Conservation (phyloP, 2,113 vertebrate species). For the Chaetorhynchus papuensis region DNA sequence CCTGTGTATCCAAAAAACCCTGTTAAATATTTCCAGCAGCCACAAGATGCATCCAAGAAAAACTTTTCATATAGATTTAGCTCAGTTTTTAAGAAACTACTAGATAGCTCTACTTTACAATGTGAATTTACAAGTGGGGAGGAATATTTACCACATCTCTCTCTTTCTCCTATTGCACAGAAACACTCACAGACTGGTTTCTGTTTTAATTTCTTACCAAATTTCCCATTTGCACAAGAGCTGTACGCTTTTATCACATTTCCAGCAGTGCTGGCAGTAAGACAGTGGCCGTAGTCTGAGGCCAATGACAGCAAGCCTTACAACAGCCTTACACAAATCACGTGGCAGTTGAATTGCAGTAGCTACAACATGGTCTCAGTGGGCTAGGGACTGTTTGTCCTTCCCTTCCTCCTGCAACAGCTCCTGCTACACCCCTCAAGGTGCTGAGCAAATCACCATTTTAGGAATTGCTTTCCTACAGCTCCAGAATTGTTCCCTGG, state of each 20-base stretch:
- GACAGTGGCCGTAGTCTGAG: background rate
- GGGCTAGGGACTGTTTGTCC: background rate
- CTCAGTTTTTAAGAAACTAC: background rate
- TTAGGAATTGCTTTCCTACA: background rate
- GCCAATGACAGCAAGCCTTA: background rate
- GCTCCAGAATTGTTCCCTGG: background rate
- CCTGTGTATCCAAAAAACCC: background rate
- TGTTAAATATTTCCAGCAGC: background rate
- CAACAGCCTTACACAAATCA: background rate
- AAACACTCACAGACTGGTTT: background rate
- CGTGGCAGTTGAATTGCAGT: background rate
- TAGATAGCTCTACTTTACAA: background rate
- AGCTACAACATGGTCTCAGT: background rate
- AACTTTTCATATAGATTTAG: background rate
- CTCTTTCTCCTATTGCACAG: background rate
- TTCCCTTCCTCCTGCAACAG: background rate
- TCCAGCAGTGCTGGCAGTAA: background rate
- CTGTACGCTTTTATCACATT: background rate
- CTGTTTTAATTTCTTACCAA: background rate
- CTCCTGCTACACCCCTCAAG: background rate
- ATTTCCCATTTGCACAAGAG: background rate
- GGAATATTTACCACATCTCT: rapidly evolving
- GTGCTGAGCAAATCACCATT: background rate
- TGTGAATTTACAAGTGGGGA: background rate
- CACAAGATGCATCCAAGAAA: background rate